Conservation (phyloP, 64 coral and sea anemone genomes). For the Montipora foliosa region DNA sequence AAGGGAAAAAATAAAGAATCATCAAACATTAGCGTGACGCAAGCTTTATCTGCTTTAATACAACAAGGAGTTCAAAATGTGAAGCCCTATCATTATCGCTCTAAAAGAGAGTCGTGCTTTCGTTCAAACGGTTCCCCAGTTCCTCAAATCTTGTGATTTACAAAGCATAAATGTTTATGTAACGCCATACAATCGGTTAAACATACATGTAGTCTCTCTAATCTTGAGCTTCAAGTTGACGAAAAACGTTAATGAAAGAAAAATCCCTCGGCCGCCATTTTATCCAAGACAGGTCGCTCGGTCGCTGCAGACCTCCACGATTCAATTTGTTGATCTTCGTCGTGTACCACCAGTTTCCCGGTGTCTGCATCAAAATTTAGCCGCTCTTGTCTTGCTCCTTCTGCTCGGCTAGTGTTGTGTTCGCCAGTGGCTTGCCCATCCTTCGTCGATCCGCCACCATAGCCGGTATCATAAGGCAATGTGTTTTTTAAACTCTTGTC, state of each 20-base stretch:
- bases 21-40: no score
- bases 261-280: conserved; percentile 40
- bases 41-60: no score
- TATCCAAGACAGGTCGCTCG: not conserved
- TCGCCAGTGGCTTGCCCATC: not conserved
- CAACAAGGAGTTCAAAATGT: no score
- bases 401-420: conserved; percentile 3
- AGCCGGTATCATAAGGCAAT: not conserved
- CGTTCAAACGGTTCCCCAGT: no score
- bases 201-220: not conserved
- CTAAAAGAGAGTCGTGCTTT: no score
- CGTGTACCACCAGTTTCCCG: not conserved
- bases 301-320: not conserved
- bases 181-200: no score
- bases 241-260: not conserved
- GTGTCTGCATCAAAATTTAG: conserved; percentile 8
- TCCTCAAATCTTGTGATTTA: not conserved
- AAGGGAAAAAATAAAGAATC: no score
- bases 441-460: not conserved
- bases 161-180: no score
- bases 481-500: not conserved
- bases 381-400: not conserved
- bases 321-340: not conserved
- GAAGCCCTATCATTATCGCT: no score
- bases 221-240: not conserved